phyloP scores from a whole-genome alignment of 1,140 invertebrate genomes.

The Papilio machaon region DNA sequence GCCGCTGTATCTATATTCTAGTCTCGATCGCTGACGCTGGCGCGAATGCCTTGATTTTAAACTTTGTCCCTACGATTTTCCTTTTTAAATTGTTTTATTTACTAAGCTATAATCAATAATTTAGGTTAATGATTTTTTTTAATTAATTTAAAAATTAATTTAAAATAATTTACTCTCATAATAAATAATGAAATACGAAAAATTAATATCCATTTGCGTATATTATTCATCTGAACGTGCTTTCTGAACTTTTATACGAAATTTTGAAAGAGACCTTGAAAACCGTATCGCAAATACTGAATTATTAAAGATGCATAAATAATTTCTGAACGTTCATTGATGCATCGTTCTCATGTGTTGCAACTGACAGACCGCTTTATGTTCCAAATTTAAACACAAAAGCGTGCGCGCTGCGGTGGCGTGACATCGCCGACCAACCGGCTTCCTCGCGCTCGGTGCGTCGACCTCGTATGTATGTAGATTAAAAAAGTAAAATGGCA shows the following conservation, averaged over 20 bases:
- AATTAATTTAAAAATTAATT: not conserved
- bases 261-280: not conserved
- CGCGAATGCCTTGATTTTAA: slow-evolving; percentile 11
- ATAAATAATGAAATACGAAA: no score
- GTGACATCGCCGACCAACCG: slow-evolving; percentile 60
- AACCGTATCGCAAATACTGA: not conserved
- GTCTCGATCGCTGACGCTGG: not conserved
- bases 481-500: slow-evolving; percentile 25
- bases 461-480: slow-evolving; percentile 51
- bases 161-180: no score
- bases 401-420: slow-evolving; percentile 54
- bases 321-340: slow-evolving; percentile 33
- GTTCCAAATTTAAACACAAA: slow-evolving; percentile 64
- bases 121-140: not conserved
- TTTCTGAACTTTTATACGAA: not conserved
- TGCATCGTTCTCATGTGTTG: slow-evolving; percentile 18
- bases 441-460: slow-evolving; percentile 48
- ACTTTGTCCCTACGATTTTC: slow-evolving; percentile 22
- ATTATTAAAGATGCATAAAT: slow-evolving; percentile 17
- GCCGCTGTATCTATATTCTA: slow-evolving; percentile 14
- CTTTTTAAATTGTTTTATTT: slow-evolving; percentile 2
- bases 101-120: slow-evolving; percentile 41
- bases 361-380: slow-evolving; percentile 46
- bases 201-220: no score
- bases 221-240: not conserved